Evolutionary conservation across 37 sponge, comb jelly and placozoan genomes (phyloP), one percentile per base, ranked within the genome.

Genomic region (Spongilla lacustris): DNA sequence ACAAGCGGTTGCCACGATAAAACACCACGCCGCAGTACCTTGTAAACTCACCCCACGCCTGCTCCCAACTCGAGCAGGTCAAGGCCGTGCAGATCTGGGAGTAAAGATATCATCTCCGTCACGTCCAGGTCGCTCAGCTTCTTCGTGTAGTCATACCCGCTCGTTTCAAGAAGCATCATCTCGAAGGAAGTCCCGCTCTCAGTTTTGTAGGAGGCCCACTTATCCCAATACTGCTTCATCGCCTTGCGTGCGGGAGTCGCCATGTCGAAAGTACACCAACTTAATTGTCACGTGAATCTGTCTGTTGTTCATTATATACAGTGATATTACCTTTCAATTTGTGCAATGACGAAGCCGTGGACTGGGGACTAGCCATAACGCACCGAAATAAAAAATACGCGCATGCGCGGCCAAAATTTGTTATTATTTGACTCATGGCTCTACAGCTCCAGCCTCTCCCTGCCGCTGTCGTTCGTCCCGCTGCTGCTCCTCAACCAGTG

Each of bases 31-130:
- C n/a, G n/a, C n/a, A n/a, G n/a, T n/a, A n/a, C n/a, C n/a, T n/a
- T n/a, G 9, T 11, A n/a, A 82, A 33, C 71, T 49, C n/a, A 83
- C 83, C 89, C 92, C 21, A 86, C 81, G 10, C 92, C 92, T 35
- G 87, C 92, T 21, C 83, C 92, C 2, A 91, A 31, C 76, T 91
- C 92, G 36, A 91, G 35, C 5, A 91, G 80, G 24, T 36, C 31
- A 58, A 80, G 50, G 6, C 71, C 92, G 41, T 76, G n/a, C n/a
- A 86, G 11, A 29, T 85, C 71, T 2, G 90, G 85, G 26, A 89
- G 32, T 28, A 75, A 27, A 2, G 77, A 17, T 33, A 85, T 31
- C 33, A 88, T 36, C 35, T 88, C 89, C 48, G 74, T 36, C 67
- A 50, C 27, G 29, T 88, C 89, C 22, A 21, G 50, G 30, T 29